Conservation (phyloP, 2,888 invertebrate genomes). For the Ceraclea dissimilis region DNA sequence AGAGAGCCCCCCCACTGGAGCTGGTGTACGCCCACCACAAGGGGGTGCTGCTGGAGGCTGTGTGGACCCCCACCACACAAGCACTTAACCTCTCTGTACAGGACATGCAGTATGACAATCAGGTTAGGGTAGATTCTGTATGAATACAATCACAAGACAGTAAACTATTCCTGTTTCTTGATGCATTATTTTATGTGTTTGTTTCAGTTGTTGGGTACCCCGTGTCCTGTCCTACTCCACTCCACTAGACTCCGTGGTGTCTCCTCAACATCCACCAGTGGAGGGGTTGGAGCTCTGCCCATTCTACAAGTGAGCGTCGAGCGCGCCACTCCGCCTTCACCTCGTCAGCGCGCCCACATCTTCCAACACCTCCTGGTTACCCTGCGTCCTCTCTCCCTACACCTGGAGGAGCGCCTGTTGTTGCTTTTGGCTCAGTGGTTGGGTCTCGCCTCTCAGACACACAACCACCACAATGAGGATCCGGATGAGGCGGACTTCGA, state of each 20-base stretch:
- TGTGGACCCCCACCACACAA: constrained; percentile 47
- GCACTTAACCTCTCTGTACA: constrained; percentile 64
- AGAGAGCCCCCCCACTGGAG: constrained; percentile 69
- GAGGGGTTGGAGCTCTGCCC: constrained; percentile 45
- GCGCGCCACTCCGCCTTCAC: constrained; percentile 54
- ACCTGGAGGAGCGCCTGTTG: constrained; percentile 81
- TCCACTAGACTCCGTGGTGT: constrained; percentile 49
- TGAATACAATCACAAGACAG: too few species aligned
- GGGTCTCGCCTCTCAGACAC: constrained; percentile 52
- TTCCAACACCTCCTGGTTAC: constrained; percentile 79
- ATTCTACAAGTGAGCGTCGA: constrained; percentile 76
- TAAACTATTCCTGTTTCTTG: too few species aligned
- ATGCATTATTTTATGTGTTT: too few species aligned
- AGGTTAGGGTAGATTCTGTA: constrained; percentile 36
- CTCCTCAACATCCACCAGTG: constrained; percentile 36
- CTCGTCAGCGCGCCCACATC: constrained; percentile 75
- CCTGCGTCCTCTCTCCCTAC: constrained; percentile 73
- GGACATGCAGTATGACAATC: constrained; percentile 83
- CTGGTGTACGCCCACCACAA: constrained; percentile 66
- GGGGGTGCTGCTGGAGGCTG: constrained; percentile 54
- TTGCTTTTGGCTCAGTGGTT: constrained; percentile 48
- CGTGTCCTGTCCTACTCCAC: constrained; percentile 77
- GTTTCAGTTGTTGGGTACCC: constrained; percentile 71
- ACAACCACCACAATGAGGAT: constrained; percentile 55
- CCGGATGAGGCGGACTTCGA: constrained; percentile 75